These are phyloP conservation scores for Alaudala cheleensis DNA, from an alignment of 2,113 vertebrate species.

Conservation along the genomic window DNA sequence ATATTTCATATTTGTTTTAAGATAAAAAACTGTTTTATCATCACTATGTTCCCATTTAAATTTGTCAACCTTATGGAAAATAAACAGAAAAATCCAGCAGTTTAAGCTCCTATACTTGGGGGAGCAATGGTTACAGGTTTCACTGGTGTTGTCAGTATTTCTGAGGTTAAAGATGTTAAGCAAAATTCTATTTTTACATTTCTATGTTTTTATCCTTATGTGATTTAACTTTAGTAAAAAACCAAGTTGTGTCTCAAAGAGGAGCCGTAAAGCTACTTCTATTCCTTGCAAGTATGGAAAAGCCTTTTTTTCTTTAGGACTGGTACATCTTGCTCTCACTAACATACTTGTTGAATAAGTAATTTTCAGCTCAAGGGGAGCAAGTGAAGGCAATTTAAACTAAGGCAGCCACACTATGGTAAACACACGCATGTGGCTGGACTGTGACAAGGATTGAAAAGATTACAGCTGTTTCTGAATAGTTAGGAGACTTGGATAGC, in stretches of 20 bases:
- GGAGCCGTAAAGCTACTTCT: not conserved
- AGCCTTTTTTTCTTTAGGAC: not conserved
- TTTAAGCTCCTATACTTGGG: not conserved
- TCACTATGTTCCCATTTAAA: not conserved
- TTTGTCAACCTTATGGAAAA: not conserved
- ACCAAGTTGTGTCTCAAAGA: not conserved
- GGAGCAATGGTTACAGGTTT: not conserved
- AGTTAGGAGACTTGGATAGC: not conserved
- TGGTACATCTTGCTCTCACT: not conserved
- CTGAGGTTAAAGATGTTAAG: not conserved
- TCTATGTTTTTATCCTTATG: not conserved
- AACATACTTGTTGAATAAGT: not conserved
- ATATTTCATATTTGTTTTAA: not conserved
- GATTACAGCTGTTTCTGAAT: not conserved
- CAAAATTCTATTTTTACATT: not conserved
- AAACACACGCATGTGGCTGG: not conserved
- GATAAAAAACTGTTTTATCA: not conserved
- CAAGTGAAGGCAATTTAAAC: slow-evolving; percentile 1
- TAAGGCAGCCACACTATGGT: not conserved
- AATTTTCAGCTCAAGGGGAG: slow-evolving; percentile 8
- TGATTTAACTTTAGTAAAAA: not conserved
- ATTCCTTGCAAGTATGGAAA: not conserved
- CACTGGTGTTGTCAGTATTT: not conserved
- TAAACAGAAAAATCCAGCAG: not conserved
- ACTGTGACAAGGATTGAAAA: not conserved